These are phyloP conservation scores for Noturus placidus DNA, from an alignment of 2,113 vertebrate genomes.

Conservation along the genomic window DNA sequence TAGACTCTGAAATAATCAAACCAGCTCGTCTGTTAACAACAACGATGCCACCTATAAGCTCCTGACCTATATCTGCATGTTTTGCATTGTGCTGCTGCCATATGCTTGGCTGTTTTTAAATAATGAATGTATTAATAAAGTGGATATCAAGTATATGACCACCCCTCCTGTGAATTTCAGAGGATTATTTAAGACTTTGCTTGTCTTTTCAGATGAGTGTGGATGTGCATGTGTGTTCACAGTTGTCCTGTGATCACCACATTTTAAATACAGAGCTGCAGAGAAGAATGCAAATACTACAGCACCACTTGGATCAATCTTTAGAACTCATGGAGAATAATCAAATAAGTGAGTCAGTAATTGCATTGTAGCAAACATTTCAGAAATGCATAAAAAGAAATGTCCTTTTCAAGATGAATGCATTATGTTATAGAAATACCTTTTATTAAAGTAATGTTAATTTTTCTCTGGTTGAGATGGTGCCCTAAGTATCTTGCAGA, in stretches of 20 bases:
- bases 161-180: neutral
- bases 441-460: neutral
- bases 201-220: slow-evolving; percentile 35
- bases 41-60: neutral
- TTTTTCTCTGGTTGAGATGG: slow-evolving; percentile 65
- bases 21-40: neutral
- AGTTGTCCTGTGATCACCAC: slow-evolving; percentile 53
- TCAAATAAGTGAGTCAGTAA: slow-evolving; percentile 58
- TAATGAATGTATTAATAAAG: neutral
- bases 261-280: slow-evolving; percentile 56
- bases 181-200: neutral
- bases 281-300: slow-evolving; percentile 59
- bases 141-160: neutral
- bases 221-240: slow-evolving; percentile 56
- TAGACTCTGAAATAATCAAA: neutral
- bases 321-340: slow-evolving; percentile 66
- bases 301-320: slow-evolving; percentile 54
- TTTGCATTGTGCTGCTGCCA: neutral
- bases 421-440: neutral
- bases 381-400: neutral
- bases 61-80: neutral
- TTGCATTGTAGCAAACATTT: neutral
- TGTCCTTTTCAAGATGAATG: neutral
- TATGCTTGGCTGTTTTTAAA: neutral
- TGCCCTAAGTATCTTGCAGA: slow-evolving; percentile 71